Base-by-base conservation (phyloP, 2,888 invertebrate species). In the Patella pellucida region DNA sequence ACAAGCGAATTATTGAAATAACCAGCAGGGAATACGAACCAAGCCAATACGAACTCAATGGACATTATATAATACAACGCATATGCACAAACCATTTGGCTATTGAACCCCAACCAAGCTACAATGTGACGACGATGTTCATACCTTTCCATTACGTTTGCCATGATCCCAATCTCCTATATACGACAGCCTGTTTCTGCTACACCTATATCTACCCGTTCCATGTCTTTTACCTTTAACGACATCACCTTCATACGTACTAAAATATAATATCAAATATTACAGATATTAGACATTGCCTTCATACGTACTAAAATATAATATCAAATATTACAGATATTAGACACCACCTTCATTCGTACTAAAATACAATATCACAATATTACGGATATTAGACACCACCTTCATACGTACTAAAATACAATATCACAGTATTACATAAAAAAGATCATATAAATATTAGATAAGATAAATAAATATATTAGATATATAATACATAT, bases 201-300 rank as follows among this genome's bases (percentile, higher is more conserved):
- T 81, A 80, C 84, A 85, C 19, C 76, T 81, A 77, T 89, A 91
- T 4, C 84, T 84, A 62, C 91, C 91, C 73, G 81, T 79, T 0
- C 91, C 91, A 82, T 91, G 90, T 71, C 91, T 83, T 73, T 89
- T 86, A 3, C 91, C 91, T 78, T 88, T 84, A 19, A 86, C 74
- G 1, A 91, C 91, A 75, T 91, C 90, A 5, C 91, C 91, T 62
- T 89, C 89, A 82, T 91, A 91, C 7, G 83, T 77, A 81, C 91
- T 91, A 78, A 54, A 71, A 54, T 16, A 71, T 14, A 41, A 11
- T 23, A 69, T 68, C 3, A 3, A 68, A 23, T 62, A 16, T 54
- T 54, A 16, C 15, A 5, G 54, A 54, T 54, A 16, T 54, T 54
- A 54, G 1, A 91, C 91, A 75, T 91, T 89, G 4, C 91, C 91